Base-by-base conservation (phyloP, 2,113 vertebrate species). In the Hemibagrus wyckioides region DNA sequence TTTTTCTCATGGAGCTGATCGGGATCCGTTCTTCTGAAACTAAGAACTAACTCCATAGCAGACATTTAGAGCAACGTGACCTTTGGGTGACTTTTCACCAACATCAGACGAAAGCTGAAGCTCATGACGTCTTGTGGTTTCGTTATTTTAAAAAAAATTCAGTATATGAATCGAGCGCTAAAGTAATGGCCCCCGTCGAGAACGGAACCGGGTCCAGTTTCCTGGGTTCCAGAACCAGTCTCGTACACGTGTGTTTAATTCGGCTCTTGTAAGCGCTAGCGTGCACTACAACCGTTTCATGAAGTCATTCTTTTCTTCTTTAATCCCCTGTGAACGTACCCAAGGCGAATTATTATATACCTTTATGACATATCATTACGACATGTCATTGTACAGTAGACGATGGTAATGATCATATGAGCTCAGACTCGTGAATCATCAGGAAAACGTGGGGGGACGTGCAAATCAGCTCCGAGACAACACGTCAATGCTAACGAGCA, bases 381-480 rank as follows among this genome's bases (percentile, higher is more conserved):
- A 56, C 1, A 57, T 54, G 33, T 59, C 79, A 59, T 39, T 59
- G 79, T 57, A 59, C 33, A 25, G 33, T 39, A 59, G 30, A 41
- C 41, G 6, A 44, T 44, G 15, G 79, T 25, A 39, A 39, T 39
- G 56, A 81, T 57, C 79, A 59, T 39, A 59, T 81, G 79, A 57
- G 54, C 79, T 59, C 79, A 14, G 79, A 80, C 5, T 57, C 65
- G 41, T 30, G 52, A 69, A 86, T 87, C 91, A 92, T 92, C 91
- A 86, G 90, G 94, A 94, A 92, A 94, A 82, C 92, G 89, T 3
- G 86, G 91, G 89, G 93, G 91, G 93, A 91, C 92, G 91, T 88
- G 90, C 91, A 90, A 86, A 85, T 89, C 89, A 89, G 91, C 92
- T 54, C 80, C 91, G 88, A 94, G 93, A 93, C 81, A 88, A 88